Base-by-base conservation (phyloP, 1,140 invertebrate genomes). In the Drosophila cardini region DNA sequence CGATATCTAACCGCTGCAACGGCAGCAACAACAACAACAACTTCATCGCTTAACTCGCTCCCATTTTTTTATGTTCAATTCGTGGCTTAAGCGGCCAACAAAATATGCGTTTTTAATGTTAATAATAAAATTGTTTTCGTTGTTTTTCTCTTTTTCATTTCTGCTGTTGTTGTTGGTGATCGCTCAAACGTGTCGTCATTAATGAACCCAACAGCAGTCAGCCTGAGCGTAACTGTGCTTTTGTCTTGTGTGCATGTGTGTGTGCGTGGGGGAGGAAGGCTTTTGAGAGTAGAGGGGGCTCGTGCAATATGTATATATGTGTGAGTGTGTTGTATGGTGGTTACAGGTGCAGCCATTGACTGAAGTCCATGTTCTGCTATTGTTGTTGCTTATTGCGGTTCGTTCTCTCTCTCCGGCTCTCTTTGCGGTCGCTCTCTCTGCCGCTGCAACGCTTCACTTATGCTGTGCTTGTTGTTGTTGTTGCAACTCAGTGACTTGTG, bases 271-370 rank as follows among this genome's bases (percentile, higher is more conserved):
- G 10, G 45, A 32, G 30, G 52, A 2, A n/a, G 13, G 18, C 2
- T 11, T 10, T 26, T 6, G 46, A 8, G 46, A 13, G 26, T 1
- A 30, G 11, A 32, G 21, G 42, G 8, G 64, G 36, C 42, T 30
- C 21, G 64, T 30, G 76, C 62, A 52, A 40, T 78, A 72, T 76
- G 81, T 63, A 40, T 78, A 72, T 76, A 81, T 63, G 15, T 65
- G 52, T 36, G 45, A 21, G 16, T 21, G 45, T 16, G 11, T 45
- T 42, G 52, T 45, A 56, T 65, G 72, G 50, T 84, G 83, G 61
- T 70, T 83, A 87, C 83, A 86, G 83, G 83, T 86, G 83, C 83
- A 86, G 83, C 75, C 82, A 81, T 80, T 80, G 81, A 85, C 82
- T 83, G 80, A 55, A 40, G 45, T 53, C 48, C 65, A 45, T 62